phyloP scores from a whole-genome alignment of 2,797 vertebrate species.

The Tapera naevia region DNA sequence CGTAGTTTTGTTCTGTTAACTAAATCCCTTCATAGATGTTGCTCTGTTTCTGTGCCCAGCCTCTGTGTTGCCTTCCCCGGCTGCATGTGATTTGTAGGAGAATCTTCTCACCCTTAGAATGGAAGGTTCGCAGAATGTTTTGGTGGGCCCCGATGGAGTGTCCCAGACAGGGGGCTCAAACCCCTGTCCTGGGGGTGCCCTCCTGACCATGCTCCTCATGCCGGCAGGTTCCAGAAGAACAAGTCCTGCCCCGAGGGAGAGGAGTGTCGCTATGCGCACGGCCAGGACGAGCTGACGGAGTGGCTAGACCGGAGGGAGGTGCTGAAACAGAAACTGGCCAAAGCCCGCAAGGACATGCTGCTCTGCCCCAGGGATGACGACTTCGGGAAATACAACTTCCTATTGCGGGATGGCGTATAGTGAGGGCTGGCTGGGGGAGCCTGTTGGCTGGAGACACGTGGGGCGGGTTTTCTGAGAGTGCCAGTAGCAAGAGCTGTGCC shows the following conservation, averaged over 20 bases:
- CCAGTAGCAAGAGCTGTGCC: constrained; percentile 41
- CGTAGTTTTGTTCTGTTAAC: neutral
- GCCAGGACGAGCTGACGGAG: constrained; percentile 89
- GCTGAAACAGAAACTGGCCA: constrained; percentile 88
- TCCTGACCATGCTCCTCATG: neutral
- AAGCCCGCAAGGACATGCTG: constrained; percentile 91
- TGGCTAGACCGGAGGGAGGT: constrained; percentile 89
- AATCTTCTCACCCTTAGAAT: neutral
- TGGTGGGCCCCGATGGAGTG: neutral
- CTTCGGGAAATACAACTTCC: constrained; percentile 96
- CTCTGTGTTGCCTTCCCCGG: neutral
- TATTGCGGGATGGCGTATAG: constrained; percentile 83
- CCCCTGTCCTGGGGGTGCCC: neutral
- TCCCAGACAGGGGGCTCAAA: neutral
- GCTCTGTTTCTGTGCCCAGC: neutral
- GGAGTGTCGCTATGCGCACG: constrained; percentile 90
- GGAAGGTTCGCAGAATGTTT: neutral
- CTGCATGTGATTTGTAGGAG: neutral
- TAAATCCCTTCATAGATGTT: neutral
- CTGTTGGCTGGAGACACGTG: constrained; percentile 14
- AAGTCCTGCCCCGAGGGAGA: constrained; percentile 85
- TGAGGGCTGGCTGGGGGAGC: neutral
- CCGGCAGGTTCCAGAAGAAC: constrained; percentile 78
- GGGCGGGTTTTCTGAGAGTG: neutral
- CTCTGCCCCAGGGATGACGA: constrained; percentile 87